A percentile compares a stretch with the other conserved stretches of the same genome.
phyloP scores from a whole-genome alignment of 2,888 invertebrate species.

The Leucoma salicis region DNA sequence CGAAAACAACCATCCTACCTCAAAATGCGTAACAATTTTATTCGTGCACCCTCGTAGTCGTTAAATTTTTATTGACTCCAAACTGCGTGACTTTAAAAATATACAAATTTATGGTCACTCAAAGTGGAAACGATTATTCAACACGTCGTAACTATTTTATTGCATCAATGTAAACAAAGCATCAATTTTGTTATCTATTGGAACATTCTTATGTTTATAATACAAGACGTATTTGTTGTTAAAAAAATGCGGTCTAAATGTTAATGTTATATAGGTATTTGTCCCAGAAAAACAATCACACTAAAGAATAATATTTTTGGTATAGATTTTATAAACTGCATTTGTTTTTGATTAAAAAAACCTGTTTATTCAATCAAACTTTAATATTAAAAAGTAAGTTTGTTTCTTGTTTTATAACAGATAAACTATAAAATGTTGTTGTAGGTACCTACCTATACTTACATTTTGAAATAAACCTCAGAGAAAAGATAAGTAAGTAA shows the following conservation, averaged over 20 bases:
- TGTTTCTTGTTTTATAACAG: no score
- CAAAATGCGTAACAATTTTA: constrained; percentile 66
- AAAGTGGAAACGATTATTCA: constrained; percentile 78
- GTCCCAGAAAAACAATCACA: no score
- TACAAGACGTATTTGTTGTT: neutral
- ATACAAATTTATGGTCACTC: constrained; percentile 81
- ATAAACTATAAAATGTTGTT: no score
- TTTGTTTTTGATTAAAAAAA: no score
- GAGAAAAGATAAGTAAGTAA: no score
- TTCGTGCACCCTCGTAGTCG: constrained; percentile 71
- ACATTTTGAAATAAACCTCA: no score
- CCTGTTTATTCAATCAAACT: no score
- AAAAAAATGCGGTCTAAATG: neutral
- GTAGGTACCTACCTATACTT: no score
- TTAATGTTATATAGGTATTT: no score
- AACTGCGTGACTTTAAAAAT: constrained; percentile 79
- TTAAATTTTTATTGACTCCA: constrained; percentile 80
- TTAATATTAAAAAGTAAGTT: no score
- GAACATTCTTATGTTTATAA: constrained; percentile 30
- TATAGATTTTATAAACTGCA: no score
- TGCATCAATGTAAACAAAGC: constrained; percentile 74
- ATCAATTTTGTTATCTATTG: constrained; percentile 62
- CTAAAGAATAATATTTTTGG: no score
- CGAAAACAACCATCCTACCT: constrained; percentile 39
- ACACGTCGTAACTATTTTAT: constrained; percentile 81